phyloP scores from a whole-genome alignment of 53 echinoderm and acorn worm genomes.

The Holothuria leucospilota region DNA sequence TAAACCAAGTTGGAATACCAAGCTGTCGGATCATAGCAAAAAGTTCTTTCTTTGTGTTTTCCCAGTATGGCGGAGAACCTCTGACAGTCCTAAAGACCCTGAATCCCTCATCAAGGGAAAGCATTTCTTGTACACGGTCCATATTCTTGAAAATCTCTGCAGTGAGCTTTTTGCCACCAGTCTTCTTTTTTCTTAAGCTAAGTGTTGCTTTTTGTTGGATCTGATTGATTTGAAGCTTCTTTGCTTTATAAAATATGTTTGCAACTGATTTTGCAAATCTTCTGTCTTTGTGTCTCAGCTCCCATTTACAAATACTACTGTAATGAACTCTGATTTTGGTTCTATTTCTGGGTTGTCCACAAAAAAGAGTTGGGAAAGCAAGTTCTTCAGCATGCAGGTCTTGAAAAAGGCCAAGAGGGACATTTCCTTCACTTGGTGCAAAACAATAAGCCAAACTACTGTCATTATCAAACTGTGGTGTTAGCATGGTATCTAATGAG shows the following conservation, averaged over 20 bases:
- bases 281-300: no score
- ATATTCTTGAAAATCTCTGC: background rate
- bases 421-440: constrained; percentile 38
- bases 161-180: background rate
- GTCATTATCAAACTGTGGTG: background rate
- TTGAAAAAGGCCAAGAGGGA: constrained; percentile 27
- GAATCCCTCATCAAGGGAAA: constrained; percentile 67
- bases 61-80: constrained; percentile 79
- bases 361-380: no score
- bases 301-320: no score
- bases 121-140: constrained; percentile 11
- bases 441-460: background rate
- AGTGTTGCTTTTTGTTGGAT: background rate
- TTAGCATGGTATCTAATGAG: constrained; percentile 45
- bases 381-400: constrained; percentile 43
- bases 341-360: no score
- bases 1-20: constrained; percentile 66
- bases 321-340: no score
- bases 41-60: constrained; percentile 61
- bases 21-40: constrained; percentile 75
- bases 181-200: constrained; percentile 4
- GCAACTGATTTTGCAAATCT: no score
- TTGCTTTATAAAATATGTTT: background rate
- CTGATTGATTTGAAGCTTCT: background rate
- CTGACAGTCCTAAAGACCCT: constrained; percentile 53